Evolutionary conservation across 92 coral and sea anemone species (phyloP).

Genomic region (Zoanthus sansibaricus): DNA sequence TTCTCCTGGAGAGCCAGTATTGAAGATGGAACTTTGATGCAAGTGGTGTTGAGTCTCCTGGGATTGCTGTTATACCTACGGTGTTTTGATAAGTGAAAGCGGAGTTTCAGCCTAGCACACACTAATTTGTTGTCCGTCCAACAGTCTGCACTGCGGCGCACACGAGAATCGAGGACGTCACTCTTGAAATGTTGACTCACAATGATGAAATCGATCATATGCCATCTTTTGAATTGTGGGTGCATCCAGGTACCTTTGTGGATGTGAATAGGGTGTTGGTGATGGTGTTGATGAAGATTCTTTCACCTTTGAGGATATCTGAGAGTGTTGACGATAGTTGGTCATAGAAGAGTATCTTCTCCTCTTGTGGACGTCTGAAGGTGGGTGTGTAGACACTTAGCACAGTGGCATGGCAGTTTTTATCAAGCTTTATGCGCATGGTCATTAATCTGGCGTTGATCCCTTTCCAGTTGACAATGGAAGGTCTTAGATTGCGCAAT

Average conservation of each 20-base stretch:
- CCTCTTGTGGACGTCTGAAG: not conserved
- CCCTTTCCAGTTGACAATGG: not conserved
- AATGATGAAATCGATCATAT: not conserved
- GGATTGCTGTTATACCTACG: not conserved
- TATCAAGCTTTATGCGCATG: not conserved
- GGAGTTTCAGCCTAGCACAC: too few relatives aligned
- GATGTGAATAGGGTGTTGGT: not conserved
- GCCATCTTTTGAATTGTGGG: not conserved
- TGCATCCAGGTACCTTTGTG: not conserved
- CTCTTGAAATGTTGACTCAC: not conserved
- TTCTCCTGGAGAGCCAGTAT: not conserved
- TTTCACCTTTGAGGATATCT: not conserved
- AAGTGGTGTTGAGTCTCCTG: not conserved
- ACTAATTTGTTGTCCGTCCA: not conserved
- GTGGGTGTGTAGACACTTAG: not conserved
- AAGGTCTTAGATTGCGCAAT: not conserved
- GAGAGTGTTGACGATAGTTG: not conserved
- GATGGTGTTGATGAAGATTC: not conserved
- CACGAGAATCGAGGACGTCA: not conserved
- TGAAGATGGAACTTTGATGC: not conserved
- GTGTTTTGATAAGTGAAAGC: not conserved
- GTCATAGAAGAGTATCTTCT: not conserved
- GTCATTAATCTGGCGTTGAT: constrained; percentile 5
- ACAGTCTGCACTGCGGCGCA: not conserved
- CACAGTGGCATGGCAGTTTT: not conserved